Evolutionary conservation across 2,888 invertebrate species (phyloP), one percentile per base, ranked within the genome.

Genomic region (Drosophila siamana): DNA sequence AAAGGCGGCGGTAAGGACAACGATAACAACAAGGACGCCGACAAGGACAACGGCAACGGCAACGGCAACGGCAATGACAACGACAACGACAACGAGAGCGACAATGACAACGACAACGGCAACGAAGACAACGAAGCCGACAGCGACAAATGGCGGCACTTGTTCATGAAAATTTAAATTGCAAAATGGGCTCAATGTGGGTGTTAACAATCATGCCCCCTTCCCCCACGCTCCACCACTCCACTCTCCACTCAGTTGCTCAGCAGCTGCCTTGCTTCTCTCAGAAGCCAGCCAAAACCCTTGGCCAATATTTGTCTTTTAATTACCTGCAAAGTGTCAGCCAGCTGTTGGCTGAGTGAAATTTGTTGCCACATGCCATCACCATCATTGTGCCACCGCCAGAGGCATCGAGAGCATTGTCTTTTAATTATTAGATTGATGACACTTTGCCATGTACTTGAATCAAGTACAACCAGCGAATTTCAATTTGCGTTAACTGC

Each of bases 81-180:
- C n/a, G n/a, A 38, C 43, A 24, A 48, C 50, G 15, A 30, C 33
- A 28, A 15, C 33, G 30, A 52, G 41, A 50, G 28, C 28, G 19
- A 38, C 44, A 26, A 48, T 26, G 15, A 59, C 65, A 61, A 36
- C 22, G 66, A 54, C 54, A 47, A 24, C 44, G 56, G 48, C 66
- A 50, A 38, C 68, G 60, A n/a, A n/a, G n/a, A 65, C 64, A 48
- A 59, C 57, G 64, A 68, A 66, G 64, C 62, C 57, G 83, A 81
- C 80, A 79, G 83, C 86, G 80, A 86, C 88, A 84, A 84, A 88
- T 87, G 89, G 85, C 70, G 87, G 69, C 54, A 77, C 83, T 86
- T 87, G 87, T 85, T 88, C 89, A 86, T 82, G 85, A 86, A 85
- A 87, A 86, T 86, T 86, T 85, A 86, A 86, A 86, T 86, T 86